These are phyloP conservation scores for Lynx canadensis DNA, from an alignment of 2,113 vertebrate species.

Conservation along the genomic window DNA sequence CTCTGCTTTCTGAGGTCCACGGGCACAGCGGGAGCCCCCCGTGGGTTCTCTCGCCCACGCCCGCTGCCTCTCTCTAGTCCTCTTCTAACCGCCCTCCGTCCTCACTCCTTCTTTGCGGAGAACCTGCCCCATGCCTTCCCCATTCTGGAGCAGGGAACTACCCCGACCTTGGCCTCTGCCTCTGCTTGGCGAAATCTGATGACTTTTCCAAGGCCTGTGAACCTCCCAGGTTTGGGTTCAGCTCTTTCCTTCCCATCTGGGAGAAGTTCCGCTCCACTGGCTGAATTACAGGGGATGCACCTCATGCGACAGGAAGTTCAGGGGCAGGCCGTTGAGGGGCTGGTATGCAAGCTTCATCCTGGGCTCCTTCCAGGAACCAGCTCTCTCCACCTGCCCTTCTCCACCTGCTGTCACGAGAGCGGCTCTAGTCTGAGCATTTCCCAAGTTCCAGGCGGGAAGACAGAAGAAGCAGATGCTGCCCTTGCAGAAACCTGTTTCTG, in stretches of 20 bases:
- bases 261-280: not conserved
- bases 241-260: not conserved
- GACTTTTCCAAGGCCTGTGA: not conserved
- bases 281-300: not conserved
- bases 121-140: too few relatives aligned
- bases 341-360: not conserved
- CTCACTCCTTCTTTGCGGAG: not conserved
- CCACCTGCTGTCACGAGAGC: not conserved
- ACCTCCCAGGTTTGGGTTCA: not conserved
- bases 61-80: not conserved
- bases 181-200: not conserved
- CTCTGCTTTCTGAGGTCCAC: not conserved
- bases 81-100: not conserved
- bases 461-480: not conserved
- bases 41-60: too few relatives aligned
- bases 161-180: not conserved
- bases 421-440: not conserved
- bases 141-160: not conserved
- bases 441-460: not conserved
- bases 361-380: not conserved
- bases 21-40: fast-evolving
- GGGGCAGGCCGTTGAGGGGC: not conserved
- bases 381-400: not conserved
- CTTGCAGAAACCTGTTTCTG: not conserved
- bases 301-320: not conserved